Evolutionary conservation across 2,888 invertebrate species (phyloP), one percentile per base, ranked within the genome.

Genomic region (Drosophila atripex): DNA sequence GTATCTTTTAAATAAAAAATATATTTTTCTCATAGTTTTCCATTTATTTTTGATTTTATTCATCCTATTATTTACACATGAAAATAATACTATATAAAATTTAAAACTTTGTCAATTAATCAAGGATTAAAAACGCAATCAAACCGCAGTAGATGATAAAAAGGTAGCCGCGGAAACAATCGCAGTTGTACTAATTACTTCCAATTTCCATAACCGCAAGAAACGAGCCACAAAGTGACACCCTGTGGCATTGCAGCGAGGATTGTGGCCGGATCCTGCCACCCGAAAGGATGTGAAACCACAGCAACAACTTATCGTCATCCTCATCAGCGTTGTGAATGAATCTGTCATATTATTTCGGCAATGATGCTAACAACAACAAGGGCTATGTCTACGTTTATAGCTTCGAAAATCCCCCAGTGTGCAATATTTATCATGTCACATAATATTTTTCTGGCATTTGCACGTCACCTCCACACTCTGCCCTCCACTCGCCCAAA

Each of bases 391-490:
- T 30, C 43, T 45, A 38, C 64, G 55, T 54, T 63, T 71, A 71
- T 61, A 46, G 46, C 51, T 8, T 63, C 50, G 28, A 75, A 55
- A 75, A 78, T 74, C 75, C 78, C 86, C 88, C 72, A 76, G 76
- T 59, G 75, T 73, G 80, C 86, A 85, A 88, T 85, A 85, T 88
- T 85, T 85, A 88, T 85, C 85, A 88, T 89, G 79, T 88, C 82
- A 82, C 79, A 82, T 89, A 85, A 89, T 88, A 88, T 88, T 89
- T 89, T 89, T 88, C 80, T 89, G 89, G 87, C 89, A 89, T 88
- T 89, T 88, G 87, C 88, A 87, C 82, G 84, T 80, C 83, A 82
- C 76, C 85, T 21, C 54, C 52, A 21, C 49, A 28, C 25, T 43
- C 61, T 41, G n/a, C 35, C 3, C 16, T 21, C 39, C 39, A 41